Percentiles rank a stretch among this genome's conserved stretches.
These are phyloP conservation scores for Halcyon senegalensis DNA, from an alignment of 2,113 vertebrate genomes.

Conservation along the genomic window DNA sequence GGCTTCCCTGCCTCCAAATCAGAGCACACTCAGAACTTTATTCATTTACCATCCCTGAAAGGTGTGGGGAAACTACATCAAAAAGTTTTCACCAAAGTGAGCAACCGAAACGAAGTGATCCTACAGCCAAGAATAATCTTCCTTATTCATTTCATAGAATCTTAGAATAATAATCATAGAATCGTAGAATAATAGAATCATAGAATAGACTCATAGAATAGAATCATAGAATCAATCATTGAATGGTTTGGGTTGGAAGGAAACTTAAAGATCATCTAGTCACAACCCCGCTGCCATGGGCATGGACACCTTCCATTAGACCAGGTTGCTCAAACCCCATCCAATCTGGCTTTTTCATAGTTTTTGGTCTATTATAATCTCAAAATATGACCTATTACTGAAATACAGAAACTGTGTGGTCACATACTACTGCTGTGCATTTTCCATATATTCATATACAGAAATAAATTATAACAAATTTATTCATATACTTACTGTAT, in stretches of 20 bases:
- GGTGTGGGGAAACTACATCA: neutral
- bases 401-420: neutral
- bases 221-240: neutral
- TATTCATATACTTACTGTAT: neutral
- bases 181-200: too few species aligned
- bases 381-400: neutral
- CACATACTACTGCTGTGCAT: rapidly evolving
- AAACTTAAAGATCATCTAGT: neutral
- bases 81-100: neutral
- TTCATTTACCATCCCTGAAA: neutral
- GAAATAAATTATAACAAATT: neutral
- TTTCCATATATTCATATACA: neutral
- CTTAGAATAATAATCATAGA: neutral
- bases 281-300: neutral
- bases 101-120: neutral
- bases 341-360: neutral
- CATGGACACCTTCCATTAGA: too few species aligned
- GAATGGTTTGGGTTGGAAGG: neutral
- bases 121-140: neutral
- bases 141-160: neutral
- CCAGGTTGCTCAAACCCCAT: neutral
- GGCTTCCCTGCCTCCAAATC: neutral
- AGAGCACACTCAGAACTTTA: neutral
- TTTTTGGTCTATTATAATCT: neutral
- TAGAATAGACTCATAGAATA: too few species aligned